These are phyloP conservation scores for Lophotis ruficrista DNA, from an alignment of 2,113 vertebrate species.

Conservation along the genomic window DNA sequence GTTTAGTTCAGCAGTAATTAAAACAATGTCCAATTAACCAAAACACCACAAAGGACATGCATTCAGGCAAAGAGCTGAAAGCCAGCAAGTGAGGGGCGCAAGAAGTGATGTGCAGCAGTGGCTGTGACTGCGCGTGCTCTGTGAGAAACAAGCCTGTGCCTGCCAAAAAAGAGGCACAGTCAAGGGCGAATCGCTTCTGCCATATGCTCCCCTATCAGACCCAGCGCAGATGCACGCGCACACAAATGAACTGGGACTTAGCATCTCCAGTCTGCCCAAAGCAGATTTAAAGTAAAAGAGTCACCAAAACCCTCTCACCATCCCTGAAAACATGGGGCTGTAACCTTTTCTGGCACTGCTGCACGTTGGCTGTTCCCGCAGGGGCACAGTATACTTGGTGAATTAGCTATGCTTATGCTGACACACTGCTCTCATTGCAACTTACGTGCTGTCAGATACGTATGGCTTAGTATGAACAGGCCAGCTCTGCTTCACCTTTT, in stretches of 20 bases:
- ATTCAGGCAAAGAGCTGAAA: neutral
- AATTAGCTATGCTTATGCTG: neutral
- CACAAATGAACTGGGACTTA: neutral
- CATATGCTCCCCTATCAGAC: slow-evolving; percentile 42
- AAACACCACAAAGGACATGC: neutral
- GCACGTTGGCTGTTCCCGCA: neutral
- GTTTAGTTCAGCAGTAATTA: slow-evolving; percentile 26
- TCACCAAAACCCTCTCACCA: neutral
- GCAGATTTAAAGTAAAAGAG: slow-evolving; percentile 24
- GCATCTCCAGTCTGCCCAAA: neutral
- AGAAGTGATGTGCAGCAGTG: neutral
- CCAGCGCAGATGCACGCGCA: neutral
- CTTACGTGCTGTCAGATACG: neutral
- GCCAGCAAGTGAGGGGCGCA: neutral
- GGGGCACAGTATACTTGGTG: neutral
- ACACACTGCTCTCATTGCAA: neutral
- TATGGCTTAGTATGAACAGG: neutral
- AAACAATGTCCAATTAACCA: slow-evolving; percentile 47
- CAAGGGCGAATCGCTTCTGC: slow-evolving; percentile 4
- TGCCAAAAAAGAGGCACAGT: slow-evolving; percentile 49
- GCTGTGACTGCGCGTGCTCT: neutral
- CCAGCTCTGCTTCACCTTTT: neutral
- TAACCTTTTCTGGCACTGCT: neutral
- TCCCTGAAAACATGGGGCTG: neutral
- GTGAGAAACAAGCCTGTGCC: neutral